Percentiles rank a stretch among this genome's conserved stretches.
These are phyloP conservation scores for Thysanoteuthis rhombus DNA, from an alignment of 2,888 invertebrate species.

Conservation along the genomic window DNA sequence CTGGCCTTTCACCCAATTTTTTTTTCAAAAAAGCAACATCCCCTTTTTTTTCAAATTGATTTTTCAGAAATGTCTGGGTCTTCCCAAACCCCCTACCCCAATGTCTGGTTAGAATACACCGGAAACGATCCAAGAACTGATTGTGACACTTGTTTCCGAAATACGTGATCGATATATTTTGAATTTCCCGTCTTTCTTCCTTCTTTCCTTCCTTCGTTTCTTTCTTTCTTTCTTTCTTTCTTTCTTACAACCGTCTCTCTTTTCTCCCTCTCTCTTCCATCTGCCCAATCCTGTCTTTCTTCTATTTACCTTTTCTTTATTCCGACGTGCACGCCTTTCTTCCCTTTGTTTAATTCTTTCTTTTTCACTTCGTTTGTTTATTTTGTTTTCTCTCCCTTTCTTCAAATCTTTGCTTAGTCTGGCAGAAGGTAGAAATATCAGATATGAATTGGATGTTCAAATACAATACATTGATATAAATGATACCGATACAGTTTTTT, in stretches of 20 bases:
- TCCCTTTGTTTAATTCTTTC: background rate
- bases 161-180: background rate
- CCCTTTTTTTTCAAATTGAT: background rate
- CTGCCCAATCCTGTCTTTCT: background rate
- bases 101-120: background rate
- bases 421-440: too few relatives aligned
- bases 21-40: too few relatives aligned
- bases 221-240: background rate
- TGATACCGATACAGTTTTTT: too few relatives aligned
- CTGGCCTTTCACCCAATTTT: too few relatives aligned
- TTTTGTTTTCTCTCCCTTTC: background rate
- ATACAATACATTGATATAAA: too few relatives aligned
- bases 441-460: too few relatives aligned
- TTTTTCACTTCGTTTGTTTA: background rate
- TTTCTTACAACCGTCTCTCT: background rate
- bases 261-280: background rate
- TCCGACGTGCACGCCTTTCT: background rate
- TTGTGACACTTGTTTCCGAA: background rate
- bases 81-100: background rate
- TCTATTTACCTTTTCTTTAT: background rate
- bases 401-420: background rate
- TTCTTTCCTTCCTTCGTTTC: background rate
- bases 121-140: background rate
- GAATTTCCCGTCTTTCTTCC: background rate
- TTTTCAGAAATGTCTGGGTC: background rate